Evolutionary conservation across 2,797 vertebrate species (phyloP), one percentile per base, ranked within the genome.

Genomic region (Acanthiza pusilla): DNA sequence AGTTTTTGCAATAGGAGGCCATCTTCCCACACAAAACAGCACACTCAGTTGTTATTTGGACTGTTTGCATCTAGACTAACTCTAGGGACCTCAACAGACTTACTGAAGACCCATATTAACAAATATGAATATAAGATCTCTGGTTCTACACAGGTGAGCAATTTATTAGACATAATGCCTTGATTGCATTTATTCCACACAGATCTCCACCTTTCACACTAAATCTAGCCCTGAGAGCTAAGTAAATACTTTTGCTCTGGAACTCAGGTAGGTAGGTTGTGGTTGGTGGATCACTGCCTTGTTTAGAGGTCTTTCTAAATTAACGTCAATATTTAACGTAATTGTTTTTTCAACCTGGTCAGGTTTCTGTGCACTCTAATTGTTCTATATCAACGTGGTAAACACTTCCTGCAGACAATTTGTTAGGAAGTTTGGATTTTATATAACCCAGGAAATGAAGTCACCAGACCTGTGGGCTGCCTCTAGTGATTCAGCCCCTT

Each of bases 361-460:
- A 51, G 85, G 61, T 91, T 93, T 73, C 66, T 78, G 42, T 71
- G 78, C 27, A 22, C 85, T 94, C 53, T 89, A 77, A 93, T 84
- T 95, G 93, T 95, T 96, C 88, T 91, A 87, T 89, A 91, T 87
- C 76, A 92, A 68, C 74, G 90, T 74, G 74, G 95, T 96, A 95
- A 96, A 92, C 89, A 83, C 74, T 95, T 96, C 89, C 90, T 90
- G 81, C 34, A 85, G 92, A 92, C 88, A 53, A 74, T 91, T 88
- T 60, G 79, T 82, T 97, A 80, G 36, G 89, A 96, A 93, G 96
- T 94, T 97, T 80, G 92, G 85, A 89, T 95, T 93, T 95, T 92
- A 92, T 85, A 92, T 81, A 95, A 96, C 92, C 85, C 91, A 88
- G 95, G 96, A 97, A 96, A 95, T 91, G 92, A 96, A 93, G 86